Percentiles rank a stretch among this genome's conserved stretches.
Conservation (phyloP, 2,888 invertebrate species). For the Lochmaea capreae region DNA sequence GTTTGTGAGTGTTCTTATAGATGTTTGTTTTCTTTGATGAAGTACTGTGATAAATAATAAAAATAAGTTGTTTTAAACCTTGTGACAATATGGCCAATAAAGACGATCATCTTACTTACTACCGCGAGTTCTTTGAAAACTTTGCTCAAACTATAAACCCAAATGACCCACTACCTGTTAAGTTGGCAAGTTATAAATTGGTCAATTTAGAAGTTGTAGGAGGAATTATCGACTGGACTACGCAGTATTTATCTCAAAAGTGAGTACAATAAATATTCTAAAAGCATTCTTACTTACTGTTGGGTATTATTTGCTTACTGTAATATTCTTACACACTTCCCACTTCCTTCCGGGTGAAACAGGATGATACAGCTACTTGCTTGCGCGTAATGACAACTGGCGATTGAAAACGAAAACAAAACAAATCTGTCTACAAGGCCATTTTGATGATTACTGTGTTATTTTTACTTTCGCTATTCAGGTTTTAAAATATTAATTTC, state of each 20-base stretch:
- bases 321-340: constrained; percentile 9
- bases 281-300: constrained; percentile 13
- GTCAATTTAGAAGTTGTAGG: constrained; percentile 78
- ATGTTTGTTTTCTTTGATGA: constrained; percentile 35
- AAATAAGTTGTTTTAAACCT: constrained; percentile 12
- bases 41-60: constrained; percentile 44
- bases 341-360: constrained; percentile 37
- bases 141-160: constrained; percentile 77
- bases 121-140: constrained; percentile 78
- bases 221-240: constrained; percentile 80
- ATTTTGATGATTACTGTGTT: constrained; percentile 4
- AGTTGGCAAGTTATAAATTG: constrained; percentile 77
- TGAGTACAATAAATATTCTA: constrained; percentile 65
- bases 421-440: constrained; percentile 15
- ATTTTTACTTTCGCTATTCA: background rate
- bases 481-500: background rate
- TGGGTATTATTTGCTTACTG: background rate
- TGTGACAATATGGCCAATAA: constrained; percentile 66
- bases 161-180: constrained; percentile 80
- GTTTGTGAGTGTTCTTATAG: constrained; percentile 29
- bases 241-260: constrained; percentile 82
- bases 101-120: constrained; percentile 77
- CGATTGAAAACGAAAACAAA: constrained; percentile 42
- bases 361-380: constrained; percentile 25
- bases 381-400: constrained; percentile 38